Evolutionary conservation across 2,113 vertebrate species (phyloP).

Genomic region (Parotia lawesii): DNA sequence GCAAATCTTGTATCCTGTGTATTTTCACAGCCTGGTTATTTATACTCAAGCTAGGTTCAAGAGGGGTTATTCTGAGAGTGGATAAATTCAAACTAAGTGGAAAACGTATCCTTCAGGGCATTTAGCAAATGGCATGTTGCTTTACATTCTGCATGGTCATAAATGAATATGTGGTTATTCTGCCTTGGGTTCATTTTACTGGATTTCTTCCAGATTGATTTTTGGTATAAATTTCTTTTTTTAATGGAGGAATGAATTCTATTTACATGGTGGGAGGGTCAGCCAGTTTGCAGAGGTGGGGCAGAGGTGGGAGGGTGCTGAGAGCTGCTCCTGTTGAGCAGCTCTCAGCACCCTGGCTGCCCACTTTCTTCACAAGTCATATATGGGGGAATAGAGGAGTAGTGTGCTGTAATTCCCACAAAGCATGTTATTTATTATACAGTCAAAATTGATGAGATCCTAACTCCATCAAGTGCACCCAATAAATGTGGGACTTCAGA

Average conservation of each 20-base stretch:
- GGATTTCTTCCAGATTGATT: not conserved
- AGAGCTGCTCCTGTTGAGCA: not conserved
- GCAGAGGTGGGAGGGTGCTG: not conserved
- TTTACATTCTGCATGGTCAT: not conserved
- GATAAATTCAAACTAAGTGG: not conserved
- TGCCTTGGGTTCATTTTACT: not conserved
- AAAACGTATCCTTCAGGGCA: not conserved
- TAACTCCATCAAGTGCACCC: not conserved
- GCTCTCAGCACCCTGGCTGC: not conserved
- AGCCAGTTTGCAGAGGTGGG: not conserved
- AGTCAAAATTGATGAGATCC: not conserved
- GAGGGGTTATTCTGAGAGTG: not conserved
- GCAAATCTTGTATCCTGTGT: not conserved
- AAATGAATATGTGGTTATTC: not conserved
- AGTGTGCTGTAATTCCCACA: not conserved
- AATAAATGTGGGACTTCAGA: not conserved
- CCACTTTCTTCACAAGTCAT: not conserved
- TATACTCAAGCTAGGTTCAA: not conserved
- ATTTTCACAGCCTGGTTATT: not conserved
- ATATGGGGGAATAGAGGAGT: not conserved
- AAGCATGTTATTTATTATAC: not conserved
- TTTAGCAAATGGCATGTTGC: not conserved
- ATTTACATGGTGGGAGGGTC: not conserved
- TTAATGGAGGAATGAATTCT: not conserved
- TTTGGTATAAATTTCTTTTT: not conserved